Evolutionary conservation across 2,888 invertebrate species (phyloP).

Genomic region (Lypha dubia): DNA sequence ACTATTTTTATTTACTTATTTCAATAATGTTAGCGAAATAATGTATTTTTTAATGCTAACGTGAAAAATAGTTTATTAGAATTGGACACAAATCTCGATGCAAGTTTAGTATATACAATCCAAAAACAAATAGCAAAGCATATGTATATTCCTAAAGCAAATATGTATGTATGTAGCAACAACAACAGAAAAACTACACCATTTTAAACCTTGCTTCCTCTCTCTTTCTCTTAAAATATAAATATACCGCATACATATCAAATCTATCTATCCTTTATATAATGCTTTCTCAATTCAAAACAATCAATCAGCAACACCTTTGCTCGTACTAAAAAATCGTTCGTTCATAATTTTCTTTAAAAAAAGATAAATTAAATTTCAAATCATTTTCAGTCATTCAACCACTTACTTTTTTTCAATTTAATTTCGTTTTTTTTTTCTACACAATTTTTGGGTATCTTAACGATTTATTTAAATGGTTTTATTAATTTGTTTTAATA

Average conservation of each 20-base stretch:
- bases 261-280: constrained; percentile 45
- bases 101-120: constrained; percentile 35
- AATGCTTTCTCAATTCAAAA: constrained; percentile 50
- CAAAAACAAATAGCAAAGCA: constrained; percentile 41
- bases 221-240: constrained; percentile 30
- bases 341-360: constrained; percentile 42
- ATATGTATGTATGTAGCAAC: too few species aligned
- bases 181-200: constrained; percentile 24
- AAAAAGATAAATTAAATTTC: constrained; percentile 28
- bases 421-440: constrained; percentile 26
- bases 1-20: neutral
- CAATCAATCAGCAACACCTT: constrained; percentile 35
- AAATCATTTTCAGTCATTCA: constrained; percentile 40
- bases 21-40: neutral
- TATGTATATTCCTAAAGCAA: constrained; percentile 38
- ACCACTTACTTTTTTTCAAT: constrained; percentile 6
- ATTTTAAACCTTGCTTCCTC: constrained; percentile 26
- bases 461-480: constrained; percentile 24
- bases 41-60: constrained; percentile 14
- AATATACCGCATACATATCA: constrained; percentile 3
- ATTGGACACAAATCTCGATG: constrained; percentile 10
- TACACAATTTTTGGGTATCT: constrained; percentile 51
- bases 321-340: constrained; percentile 32
- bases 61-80: constrained; percentile 40
- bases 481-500: constrained; percentile 8